Conservation (phyloP, 1,140 invertebrate genomes). For the Drosophila asahinai region DNA sequence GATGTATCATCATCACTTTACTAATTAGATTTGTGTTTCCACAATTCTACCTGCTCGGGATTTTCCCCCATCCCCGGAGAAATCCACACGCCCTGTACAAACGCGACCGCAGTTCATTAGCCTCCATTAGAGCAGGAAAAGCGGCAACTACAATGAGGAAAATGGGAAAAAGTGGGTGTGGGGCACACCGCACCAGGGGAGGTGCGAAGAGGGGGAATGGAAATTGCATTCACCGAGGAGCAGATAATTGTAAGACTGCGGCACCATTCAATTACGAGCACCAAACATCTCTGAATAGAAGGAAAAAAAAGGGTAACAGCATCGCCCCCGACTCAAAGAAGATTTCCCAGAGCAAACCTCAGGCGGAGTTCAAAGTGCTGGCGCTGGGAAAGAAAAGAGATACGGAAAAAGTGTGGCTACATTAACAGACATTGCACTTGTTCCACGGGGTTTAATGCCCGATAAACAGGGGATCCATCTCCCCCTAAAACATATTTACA, state of each 20-base stretch:
- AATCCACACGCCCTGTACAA: conserved; percentile 1
- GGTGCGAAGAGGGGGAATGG: conserved; percentile 3
- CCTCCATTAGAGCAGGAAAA: conserved; percentile 61
- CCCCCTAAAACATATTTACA: conserved; percentile 31
- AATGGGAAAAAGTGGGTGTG: conserved; percentile 5
- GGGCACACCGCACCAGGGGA: background rate
- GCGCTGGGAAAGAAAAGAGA: conserved; percentile 9
- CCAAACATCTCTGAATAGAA: conserved; percentile 37
- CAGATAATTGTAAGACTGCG: conserved; percentile 47
- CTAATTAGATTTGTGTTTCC: conserved; percentile 41
- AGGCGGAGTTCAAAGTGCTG: conserved; percentile 66
- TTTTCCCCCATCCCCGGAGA: background rate
- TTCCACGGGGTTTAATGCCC: conserved; percentile 63
- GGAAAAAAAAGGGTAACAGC: conserved; percentile 59
- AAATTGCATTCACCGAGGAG: conserved; percentile 40
- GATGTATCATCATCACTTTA: conserved; percentile 30
- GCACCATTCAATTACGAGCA: conserved; percentile 44
- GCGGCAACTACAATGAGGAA: conserved; percentile 68
- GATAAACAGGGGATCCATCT: conserved; percentile 52
- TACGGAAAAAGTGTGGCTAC: conserved; percentile 10
- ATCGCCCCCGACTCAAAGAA: conserved; percentile 31
- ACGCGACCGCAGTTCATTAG: conserved; percentile 62
- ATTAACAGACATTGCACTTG: conserved; percentile 60
- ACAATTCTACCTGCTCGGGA: conserved; percentile 51
- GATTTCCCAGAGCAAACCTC: conserved; percentile 46